Evolutionary conservation across 2,888 invertebrate species (phyloP), one percentile per base, ranked within the genome.

Genomic region (Melinaea menophilus): DNA sequence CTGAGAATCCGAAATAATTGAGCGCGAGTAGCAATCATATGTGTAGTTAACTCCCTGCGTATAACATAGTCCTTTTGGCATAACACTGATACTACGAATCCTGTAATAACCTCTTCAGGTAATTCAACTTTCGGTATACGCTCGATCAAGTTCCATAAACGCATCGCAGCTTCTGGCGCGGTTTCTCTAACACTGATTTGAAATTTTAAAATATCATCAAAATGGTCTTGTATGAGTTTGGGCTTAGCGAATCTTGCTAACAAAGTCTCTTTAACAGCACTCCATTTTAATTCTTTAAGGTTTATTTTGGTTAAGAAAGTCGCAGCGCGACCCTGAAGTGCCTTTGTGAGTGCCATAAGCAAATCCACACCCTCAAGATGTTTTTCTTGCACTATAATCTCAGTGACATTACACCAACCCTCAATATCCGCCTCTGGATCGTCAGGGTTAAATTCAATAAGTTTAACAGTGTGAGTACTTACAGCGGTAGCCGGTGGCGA

Each of bases 181-280:
- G 37, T 57, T 57, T 57, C 37, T 33, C 11, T 3, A 41, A 41
- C 37, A 54, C 54, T n/a, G 12, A 54, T 54, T 54, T 54, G 9
- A 54, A 54, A 54, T 54, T 31, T n/a, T 54, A 54, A 54, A 54
- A 54, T 54, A 22, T 54, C 22, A 22, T 22, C 22, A 22, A 22
- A 22, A 22, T 22, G 22, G 22, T 22, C 22, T 22, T 22, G 22
- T 31, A 54, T 54, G n/a, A 54, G 54, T 54, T 54, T 54, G 54
- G 13, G 54, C 54, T 54, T 54, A 54, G 54, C 54, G 31, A 54
- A 54, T 3, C 9, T 54, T 22, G 54, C 54, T 54, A 54, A 31
- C 54, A 22, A 22, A 22, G 22, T 22, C 22, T 22, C 22, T 22
- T 22, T 22, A 22, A 22, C 22, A 22, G 22, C 22, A 22, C 22